These are phyloP conservation scores for Morpho achilles DNA, from an alignment of 2,888 invertebrate species.

Conservation along the genomic window DNA sequence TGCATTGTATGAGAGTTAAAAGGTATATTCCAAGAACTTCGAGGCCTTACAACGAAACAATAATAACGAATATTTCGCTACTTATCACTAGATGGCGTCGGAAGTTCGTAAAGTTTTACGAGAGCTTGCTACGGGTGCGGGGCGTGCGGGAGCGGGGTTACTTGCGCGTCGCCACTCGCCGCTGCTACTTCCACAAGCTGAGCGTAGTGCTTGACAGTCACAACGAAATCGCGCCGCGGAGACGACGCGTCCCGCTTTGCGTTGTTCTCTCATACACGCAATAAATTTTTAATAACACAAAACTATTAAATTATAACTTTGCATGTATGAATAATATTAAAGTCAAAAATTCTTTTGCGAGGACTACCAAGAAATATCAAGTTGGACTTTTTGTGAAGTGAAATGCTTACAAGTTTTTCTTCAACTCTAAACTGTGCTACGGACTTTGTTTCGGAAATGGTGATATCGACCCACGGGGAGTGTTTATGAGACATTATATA, in stretches of 20 bases:
- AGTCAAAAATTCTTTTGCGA: slow-evolving; percentile 32
- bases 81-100: slow-evolving; percentile 55
- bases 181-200: slow-evolving; percentile 63
- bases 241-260: slow-evolving; percentile 53
- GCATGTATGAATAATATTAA: slow-evolving; percentile 48
- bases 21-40: neutral
- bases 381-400: slow-evolving; percentile 61
- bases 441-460: slow-evolving; percentile 79
- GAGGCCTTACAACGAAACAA: neutral
- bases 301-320: slow-evolving; percentile 48
- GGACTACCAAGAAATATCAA: slow-evolving; percentile 39
- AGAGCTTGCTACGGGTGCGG: slow-evolving; percentile 50
- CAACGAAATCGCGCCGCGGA: slow-evolving; percentile 64
- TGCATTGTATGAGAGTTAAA: too few relatives aligned
- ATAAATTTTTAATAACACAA: slow-evolving; percentile 69
- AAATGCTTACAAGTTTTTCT: slow-evolving; percentile 73
- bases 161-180: slow-evolving; percentile 70
- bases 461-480: slow-evolving; percentile 78
- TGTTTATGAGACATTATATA: slow-evolving; percentile 75
- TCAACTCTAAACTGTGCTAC: slow-evolving; percentile 60
- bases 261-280: slow-evolving; percentile 60
- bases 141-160: slow-evolving; percentile 47
- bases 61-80: slow-evolving; percentile 24
- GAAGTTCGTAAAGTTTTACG: slow-evolving; percentile 34
- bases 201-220: slow-evolving; percentile 66